Base-by-base conservation (phyloP, 2,797 vertebrate genomes). In the Oryzias dopingdopingensis region DNA sequence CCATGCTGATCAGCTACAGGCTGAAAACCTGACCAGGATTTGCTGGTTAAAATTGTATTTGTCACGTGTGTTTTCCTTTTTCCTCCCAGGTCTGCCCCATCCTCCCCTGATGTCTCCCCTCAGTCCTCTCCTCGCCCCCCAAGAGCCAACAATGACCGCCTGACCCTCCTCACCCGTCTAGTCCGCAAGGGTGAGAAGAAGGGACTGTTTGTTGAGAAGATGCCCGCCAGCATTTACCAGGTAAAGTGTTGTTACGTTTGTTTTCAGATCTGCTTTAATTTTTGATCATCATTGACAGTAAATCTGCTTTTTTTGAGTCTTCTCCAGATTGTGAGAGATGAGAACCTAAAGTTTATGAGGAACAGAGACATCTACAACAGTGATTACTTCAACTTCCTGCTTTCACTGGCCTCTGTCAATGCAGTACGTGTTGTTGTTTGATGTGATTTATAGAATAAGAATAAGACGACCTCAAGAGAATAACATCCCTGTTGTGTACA, bases 321-420 rank as follows among this genome's bases (percentile, higher is more conserved):
- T 44, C 15, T 48, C 16, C 60, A 99, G 97, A 98, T 96, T 93
- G 97, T 99, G 76, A 92, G 96, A 86, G 97, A 99, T 58, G 97
- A 99, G 85, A 99, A 99, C 76, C 92, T 99, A 76, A 98, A 95
- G 84, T 99, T 99, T 81, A 98, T 99, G 97, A 97, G 94, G 91
- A 99, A 99, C 77, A 92, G 97, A 89, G 97, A 99, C 60, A 93
- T 99, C 44, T 99, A 98, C 88, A 96, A 97, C 85, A 95, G 94
- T 57, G 97, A 99, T 87, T 99, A 99, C 86, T 99, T 99, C 90
- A 99, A 93, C 87, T 99, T 99, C 88, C 95, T 95, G 56, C 90
- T 98, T 68, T 98, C 96, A 0, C 88, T 99, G 78, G 94, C 95
- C 2, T 99, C 97, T 0, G 87, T 99, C 82, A 99, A 99, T 62